These are phyloP conservation scores for Machimus atricapillus DNA, from an alignment of 2,888 invertebrate species.

Conservation along the genomic window DNA sequence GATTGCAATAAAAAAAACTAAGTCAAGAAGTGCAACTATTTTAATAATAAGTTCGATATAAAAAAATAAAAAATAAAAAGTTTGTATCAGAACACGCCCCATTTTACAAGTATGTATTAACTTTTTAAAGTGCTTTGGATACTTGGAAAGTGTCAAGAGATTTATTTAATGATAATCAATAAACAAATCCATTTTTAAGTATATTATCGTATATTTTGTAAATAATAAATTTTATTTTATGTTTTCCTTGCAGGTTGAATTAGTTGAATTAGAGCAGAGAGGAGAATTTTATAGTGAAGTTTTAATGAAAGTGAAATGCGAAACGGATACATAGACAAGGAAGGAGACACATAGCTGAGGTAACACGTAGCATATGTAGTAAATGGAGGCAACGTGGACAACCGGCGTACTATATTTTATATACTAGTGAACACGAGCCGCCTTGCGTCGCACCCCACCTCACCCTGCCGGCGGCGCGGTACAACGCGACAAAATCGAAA, in stretches of 20 bases:
- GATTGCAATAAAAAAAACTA: neutral
- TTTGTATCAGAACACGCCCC: no score
- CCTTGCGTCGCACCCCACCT: neutral
- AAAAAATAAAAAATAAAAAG: no score
- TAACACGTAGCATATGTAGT: slow-evolving; percentile 28
- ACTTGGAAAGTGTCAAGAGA: no score
- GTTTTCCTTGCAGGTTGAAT: neutral
- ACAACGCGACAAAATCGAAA: neutral
- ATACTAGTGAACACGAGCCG: neutral
- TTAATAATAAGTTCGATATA: no score
- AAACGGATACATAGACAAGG: neutral
- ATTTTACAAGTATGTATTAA: no score
- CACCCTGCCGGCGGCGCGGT: neutral
- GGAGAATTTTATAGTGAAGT: neutral
- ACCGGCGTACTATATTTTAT: slow-evolving; percentile 31
- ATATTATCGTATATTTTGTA: no score
- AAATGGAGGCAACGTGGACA: slow-evolving; percentile 29
- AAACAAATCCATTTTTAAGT: no score
- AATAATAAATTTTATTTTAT: neutral
- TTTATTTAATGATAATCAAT: no score
- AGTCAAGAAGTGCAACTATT: no score
- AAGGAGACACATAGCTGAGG: neutral
- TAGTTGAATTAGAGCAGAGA: neutral
- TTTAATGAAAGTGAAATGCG: neutral
- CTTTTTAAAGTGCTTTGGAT: no score